Percentiles rank a stretch among this genome's conserved stretches.
These are phyloP conservation scores for Melinaea menophilus DNA, from an alignment of 2,888 invertebrate genomes.

Conservation along the genomic window DNA sequence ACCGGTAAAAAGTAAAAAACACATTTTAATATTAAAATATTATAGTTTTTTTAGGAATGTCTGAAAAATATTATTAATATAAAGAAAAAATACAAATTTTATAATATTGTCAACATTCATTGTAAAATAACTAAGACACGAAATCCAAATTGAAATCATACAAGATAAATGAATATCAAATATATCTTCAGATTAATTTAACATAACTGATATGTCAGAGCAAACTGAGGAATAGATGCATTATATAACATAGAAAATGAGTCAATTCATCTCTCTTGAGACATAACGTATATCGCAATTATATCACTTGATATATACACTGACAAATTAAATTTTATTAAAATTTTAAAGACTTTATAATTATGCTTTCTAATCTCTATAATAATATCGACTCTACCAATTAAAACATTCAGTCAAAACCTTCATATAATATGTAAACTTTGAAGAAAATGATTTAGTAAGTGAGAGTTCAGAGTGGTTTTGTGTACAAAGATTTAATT, in stretches of 20 bases:
- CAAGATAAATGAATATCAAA: slow-evolving; percentile 3
- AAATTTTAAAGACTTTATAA: too few species aligned
- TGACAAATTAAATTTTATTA: too few species aligned
- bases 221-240: slow-evolving; percentile 33
- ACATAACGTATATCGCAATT: slow-evolving; percentile 27
- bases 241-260: slow-evolving; percentile 31
- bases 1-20: slow-evolving; percentile 15
- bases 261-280: slow-evolving; percentile 25
- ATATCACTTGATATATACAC: slow-evolving; percentile 9
- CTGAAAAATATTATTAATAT: neutral
- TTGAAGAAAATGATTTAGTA: too few species aligned
- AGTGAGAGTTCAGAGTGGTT: too few species aligned
- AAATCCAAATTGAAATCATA: slow-evolving; percentile 13
- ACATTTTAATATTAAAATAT: slow-evolving; percentile 7
- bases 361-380: too few species aligned
- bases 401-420: too few species aligned
- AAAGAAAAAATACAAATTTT: neutral
- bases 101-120: neutral
- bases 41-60: too few species aligned
- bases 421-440: too few species aligned
- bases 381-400: too few species aligned
- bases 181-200: slow-evolving; percentile 20
- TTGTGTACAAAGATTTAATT: too few species aligned
- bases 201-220: slow-evolving; percentile 27
- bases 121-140: neutral